Conservation (phyloP, 2,113 vertebrate genomes). For the Madoqua kirkii region DNA sequence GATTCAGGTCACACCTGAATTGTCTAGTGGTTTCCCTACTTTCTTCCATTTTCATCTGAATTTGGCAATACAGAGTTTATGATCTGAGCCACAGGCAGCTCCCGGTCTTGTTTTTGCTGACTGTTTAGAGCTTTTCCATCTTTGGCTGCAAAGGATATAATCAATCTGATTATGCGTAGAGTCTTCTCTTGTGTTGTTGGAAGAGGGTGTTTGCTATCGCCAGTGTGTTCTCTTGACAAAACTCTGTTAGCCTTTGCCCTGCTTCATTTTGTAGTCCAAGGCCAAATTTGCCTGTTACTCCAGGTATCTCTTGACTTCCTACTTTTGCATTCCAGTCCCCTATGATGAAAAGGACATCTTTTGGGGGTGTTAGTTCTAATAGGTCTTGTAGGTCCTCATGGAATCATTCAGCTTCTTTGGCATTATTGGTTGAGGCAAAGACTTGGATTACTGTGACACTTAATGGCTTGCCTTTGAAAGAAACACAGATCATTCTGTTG, state of each 20-base stretch:
- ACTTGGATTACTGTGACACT: too few relatives aligned
- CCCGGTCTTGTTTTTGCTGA: not conserved
- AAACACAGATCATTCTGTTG: too few relatives aligned
- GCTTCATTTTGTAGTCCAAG: not conserved
- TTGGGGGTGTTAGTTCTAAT: too few relatives aligned
- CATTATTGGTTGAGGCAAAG: too few relatives aligned
- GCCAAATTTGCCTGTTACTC: not conserved
- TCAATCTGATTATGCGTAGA: not conserved
- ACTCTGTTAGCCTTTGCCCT: not conserved
- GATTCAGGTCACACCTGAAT: not conserved
- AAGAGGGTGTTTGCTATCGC: not conserved
- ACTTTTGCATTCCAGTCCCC: not conserved
- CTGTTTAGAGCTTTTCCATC: not conserved
- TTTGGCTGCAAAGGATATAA: not conserved
- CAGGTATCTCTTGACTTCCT: not conserved
- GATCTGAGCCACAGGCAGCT: not conserved
- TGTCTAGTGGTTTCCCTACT: not conserved
- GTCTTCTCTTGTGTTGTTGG: not conserved
- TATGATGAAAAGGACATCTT: too few relatives aligned
- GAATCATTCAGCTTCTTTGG: too few relatives aligned
- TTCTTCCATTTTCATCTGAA: not conserved
- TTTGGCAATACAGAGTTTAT: not conserved
- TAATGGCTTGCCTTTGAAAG: too few relatives aligned
- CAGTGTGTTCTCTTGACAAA: not conserved
- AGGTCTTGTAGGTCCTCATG: too few relatives aligned